Conservation (phyloP, 1,140 invertebrate genomes). For the Aphis craccivora region DNA sequence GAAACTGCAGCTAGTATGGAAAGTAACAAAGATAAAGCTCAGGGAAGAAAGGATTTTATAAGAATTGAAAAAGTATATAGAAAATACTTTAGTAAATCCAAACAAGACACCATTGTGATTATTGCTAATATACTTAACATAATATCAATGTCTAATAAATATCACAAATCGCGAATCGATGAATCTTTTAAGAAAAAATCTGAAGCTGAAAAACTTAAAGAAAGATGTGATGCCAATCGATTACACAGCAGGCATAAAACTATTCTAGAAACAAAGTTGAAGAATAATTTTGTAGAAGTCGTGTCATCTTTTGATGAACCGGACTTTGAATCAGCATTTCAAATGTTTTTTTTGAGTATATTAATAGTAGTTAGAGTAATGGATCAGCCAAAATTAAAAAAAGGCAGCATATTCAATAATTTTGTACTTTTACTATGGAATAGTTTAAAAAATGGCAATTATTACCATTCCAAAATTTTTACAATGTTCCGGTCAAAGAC, state of each 20-base stretch:
- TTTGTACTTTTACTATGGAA: constrained; percentile 42
- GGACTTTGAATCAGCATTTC: constrained; percentile 40
- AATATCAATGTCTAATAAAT: constrained; percentile 45
- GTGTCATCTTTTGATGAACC: background rate
- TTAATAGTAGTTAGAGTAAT: constrained; percentile 38
- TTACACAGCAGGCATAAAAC: constrained; percentile 27
- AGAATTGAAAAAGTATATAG: background rate
- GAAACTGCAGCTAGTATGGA: no score
- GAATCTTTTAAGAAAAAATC: constrained; percentile 44
- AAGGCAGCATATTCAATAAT: constrained; percentile 52
- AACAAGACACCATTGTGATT: constrained; percentile 41
- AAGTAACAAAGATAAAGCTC: no score
- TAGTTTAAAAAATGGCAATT: constrained; percentile 14
- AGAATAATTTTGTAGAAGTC: background rate
- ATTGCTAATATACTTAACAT: constrained; percentile 48
- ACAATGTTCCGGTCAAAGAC: background rate
- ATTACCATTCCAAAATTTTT: constrained; percentile 22
- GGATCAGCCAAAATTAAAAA: constrained; percentile 46
- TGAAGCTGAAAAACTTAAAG: constrained; percentile 54
- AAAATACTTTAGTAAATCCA: constrained; percentile 31
- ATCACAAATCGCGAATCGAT: constrained; percentile 43
- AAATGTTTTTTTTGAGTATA: constrained; percentile 51
- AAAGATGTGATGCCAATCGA: constrained; percentile 44
- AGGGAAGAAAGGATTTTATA: background rate
- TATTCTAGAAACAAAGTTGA: constrained; percentile 28